phyloP scores from a whole-genome alignment of 2,888 invertebrate species.

The Tortrix viridana region DNA sequence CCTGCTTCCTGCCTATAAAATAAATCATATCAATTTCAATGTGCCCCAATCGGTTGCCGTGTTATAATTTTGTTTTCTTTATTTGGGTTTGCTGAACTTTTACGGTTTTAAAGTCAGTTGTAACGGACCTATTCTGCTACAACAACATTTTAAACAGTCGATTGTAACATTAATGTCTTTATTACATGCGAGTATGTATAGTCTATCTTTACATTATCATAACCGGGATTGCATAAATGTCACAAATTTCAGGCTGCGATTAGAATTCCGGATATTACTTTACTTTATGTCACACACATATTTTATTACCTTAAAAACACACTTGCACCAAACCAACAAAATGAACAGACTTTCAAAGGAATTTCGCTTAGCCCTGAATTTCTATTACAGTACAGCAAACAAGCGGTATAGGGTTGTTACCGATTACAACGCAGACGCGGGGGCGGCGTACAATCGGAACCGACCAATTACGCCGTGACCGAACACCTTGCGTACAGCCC shows the following conservation, averaged over 20 bases:
- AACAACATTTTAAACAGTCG: too few species aligned
- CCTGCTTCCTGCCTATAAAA: constrained; percentile 49
- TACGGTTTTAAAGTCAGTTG: background rate
- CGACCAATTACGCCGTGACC: constrained; percentile 68
- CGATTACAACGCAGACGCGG: constrained; percentile 38
- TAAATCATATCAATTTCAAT: constrained; percentile 41
- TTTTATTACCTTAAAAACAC: background rate
- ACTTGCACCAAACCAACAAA: background rate
- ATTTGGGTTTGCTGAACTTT: constrained; percentile 20
- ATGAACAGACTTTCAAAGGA: background rate
- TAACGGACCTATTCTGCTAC: too few species aligned
- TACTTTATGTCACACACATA: too few species aligned
- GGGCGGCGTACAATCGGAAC: constrained; percentile 66
- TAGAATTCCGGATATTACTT: too few species aligned
- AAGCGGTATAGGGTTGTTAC: constrained; percentile 44
- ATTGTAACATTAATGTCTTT: too few species aligned
- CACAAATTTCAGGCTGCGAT: too few species aligned
- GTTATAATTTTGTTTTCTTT: constrained; percentile 28
- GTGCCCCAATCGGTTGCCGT: constrained; percentile 26
- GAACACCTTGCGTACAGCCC: constrained; percentile 67
- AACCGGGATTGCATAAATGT: too few species aligned
- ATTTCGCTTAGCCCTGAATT: constrained; percentile 8
- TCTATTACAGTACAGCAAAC: constrained; percentile 40
- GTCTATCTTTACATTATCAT: too few species aligned
- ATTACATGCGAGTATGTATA: too few species aligned